Base-by-base conservation (phyloP, 2,113 vertebrate species). In the Tenrec ecaudatus region DNA sequence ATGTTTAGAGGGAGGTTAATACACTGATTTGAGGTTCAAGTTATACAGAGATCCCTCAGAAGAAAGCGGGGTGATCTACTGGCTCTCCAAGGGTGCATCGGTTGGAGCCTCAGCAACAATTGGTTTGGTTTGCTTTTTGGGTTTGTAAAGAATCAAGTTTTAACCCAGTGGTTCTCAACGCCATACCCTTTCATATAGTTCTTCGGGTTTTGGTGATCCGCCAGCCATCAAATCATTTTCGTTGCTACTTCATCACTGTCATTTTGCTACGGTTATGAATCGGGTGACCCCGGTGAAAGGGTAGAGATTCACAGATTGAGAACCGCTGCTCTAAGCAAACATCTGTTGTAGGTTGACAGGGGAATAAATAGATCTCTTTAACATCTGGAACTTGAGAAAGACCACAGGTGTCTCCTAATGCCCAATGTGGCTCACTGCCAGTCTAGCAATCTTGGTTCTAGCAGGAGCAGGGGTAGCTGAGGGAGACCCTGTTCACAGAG, bases 391-490 rank as follows among this genome's bases (percentile, higher is more conserved):
- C 8, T 82, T 17, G 68, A 79, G n/a, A 62, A 88, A 73, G 71
- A 6, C 29, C 31, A 78, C 71, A 81, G 40, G 40, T 88, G 6
- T 76, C 86, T 77, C 86, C 79, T 73, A 77, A 57, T 22, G 60
- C n/a, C 47, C 73, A 38, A 27, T n/a, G 7, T 9, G 75, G 77
- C 5, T 60, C 88, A n/a, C 58, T n/a, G 58, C 40, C 73, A 7
- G 83, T 69, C 82, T 95, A 68, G 40, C 71, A 73, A 68, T 77
- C 94, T 57, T 62, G 87, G 22, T 40, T 16, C 53, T 73, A 89
- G 58, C 86, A 91, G 91, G 58, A 81, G 53, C 3, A 7, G 81
- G 43, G 27, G 3, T 78, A 53, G 79, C 14, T 4, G 10, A 76
- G 83, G n/a, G 23, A 68, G 85, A 33, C 36, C 60, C 38, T 66